Conservation (phyloP, 2,888 invertebrate species). For the Drosophila stalkeri region DNA sequence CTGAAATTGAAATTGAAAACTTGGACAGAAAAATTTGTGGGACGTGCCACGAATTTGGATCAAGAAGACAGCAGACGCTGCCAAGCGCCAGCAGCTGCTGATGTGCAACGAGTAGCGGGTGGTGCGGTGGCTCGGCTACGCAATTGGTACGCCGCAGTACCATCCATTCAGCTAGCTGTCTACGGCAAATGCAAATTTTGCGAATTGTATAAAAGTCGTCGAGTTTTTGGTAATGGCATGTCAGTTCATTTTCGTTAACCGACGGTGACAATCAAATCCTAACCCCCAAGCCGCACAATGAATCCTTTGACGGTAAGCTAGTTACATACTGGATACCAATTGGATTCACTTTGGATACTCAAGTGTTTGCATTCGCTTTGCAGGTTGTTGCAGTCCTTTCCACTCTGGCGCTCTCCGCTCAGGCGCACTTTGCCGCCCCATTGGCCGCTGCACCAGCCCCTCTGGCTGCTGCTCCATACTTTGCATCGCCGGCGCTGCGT, state of each 20-base stretch:
- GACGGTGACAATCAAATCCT: slow-evolving; percentile 83
- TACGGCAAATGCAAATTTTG: slow-evolving; percentile 70
- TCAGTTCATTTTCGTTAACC: slow-evolving; percentile 85
- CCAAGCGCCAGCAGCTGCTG: slow-evolving; percentile 28
- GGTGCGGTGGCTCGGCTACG: slow-evolving; percentile 22
- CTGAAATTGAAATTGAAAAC: slow-evolving; percentile 61
- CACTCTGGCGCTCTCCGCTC: slow-evolving; percentile 83
- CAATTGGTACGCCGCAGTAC: slow-evolving; percentile 59
- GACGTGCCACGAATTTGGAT: slow-evolving; percentile 77
- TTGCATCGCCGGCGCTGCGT: slow-evolving; percentile 53
- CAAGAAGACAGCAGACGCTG: slow-evolving; percentile 55
- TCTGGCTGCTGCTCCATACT: slow-evolving; percentile 51
- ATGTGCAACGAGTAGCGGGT: slow-evolving; percentile 8
- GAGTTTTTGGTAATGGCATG: slow-evolving; percentile 79
- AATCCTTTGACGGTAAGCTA: slow-evolving; percentile 85
- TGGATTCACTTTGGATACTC: background rate
- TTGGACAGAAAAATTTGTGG: slow-evolving; percentile 55
- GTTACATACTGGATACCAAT: background rate
- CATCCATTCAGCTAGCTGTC: slow-evolving; percentile 33
- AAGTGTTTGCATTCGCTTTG: slow-evolving; percentile 21
- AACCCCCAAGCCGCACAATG: slow-evolving; percentile 84
- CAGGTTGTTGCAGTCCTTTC: slow-evolving; percentile 84
- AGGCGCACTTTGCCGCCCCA: slow-evolving; percentile 81
- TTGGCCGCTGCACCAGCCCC: background rate
- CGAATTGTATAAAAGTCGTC: slow-evolving; percentile 83